Conservation (phyloP, 2,888 invertebrate genomes). For the Coremacera marginata region DNA sequence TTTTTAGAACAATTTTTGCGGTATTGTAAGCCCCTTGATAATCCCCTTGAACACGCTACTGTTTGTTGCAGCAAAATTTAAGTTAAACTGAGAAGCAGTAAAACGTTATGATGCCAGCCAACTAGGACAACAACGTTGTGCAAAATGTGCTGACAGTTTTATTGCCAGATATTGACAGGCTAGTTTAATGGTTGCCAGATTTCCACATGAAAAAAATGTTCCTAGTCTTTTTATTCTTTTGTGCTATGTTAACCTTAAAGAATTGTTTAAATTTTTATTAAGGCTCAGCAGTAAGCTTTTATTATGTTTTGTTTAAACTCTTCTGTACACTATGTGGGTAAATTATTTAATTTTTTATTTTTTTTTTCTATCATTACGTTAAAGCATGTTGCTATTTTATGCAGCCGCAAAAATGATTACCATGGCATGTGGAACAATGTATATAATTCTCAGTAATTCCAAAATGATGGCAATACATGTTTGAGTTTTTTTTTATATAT, state of each 20-base stretch:
- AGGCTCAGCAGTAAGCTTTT: not conserved
- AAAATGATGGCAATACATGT: conserved; percentile 17
- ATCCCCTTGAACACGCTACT: no score
- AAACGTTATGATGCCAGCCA: not conserved
- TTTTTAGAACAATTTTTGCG: no score
- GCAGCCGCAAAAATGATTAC: not conserved
- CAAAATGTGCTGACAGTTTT: conserved; percentile 60
- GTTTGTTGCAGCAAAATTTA: not conserved
- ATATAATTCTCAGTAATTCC: not conserved
- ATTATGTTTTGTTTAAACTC: no score
- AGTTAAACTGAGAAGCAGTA: not conserved
- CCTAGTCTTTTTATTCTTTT: no score
- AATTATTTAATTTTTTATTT: not conserved
- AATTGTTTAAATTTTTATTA: no score
- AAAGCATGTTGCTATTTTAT: not conserved
- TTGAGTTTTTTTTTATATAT: not conserved
- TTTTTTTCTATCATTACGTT: not conserved
- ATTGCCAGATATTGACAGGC: conserved; percentile 54
- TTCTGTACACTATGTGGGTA: no score
- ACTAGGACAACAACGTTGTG: not conserved
- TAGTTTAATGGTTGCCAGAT: not conserved
- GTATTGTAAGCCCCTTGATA: no score
- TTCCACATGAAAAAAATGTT: no score
- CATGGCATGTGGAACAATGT: not conserved
- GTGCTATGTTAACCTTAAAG: no score